Conservation (phyloP, 2,113 vertebrate genomes). For the Pangasianodon gigas region DNA sequence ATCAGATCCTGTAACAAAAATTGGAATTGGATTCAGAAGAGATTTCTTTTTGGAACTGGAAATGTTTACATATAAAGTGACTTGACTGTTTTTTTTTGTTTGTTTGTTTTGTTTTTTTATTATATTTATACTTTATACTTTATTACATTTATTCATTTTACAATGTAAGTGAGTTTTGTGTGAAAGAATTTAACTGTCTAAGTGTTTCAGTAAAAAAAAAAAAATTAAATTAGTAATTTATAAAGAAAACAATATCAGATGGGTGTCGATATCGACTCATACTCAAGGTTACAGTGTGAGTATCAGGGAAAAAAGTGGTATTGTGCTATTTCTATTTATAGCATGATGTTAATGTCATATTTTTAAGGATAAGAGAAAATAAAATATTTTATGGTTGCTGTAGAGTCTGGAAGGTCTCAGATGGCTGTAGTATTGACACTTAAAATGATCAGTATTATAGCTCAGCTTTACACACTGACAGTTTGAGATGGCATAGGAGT, state of each 20-base stretch:
- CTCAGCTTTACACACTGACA: not conserved
- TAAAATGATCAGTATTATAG: not conserved
- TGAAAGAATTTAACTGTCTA: not conserved
- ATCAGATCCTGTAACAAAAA: not conserved
- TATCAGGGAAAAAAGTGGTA: no score
- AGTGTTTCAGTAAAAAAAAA: no score
- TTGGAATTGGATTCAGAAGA: not conserved
- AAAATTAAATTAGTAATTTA: not conserved
- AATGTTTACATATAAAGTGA: not conserved
- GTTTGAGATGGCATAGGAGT: not conserved
- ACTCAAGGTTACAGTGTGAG: not conserved
- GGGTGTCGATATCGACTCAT: not conserved
- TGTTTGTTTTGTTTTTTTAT: no score
- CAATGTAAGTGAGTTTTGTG: not conserved
- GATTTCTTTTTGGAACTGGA: not conserved
- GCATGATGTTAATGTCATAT: no score
- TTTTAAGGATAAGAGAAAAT: not conserved
- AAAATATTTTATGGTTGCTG: not conserved
- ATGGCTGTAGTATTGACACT: not conserved
- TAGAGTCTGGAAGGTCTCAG: not conserved
- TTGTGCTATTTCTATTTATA: no score
- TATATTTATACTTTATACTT: no score
- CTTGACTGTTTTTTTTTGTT: no score
- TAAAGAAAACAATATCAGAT: not conserved
- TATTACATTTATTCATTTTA: not conserved